These are phyloP conservation scores for Pseudomyrmex dendroicus DNA, from an alignment of 1,140 invertebrate species.

Conservation along the genomic window DNA sequence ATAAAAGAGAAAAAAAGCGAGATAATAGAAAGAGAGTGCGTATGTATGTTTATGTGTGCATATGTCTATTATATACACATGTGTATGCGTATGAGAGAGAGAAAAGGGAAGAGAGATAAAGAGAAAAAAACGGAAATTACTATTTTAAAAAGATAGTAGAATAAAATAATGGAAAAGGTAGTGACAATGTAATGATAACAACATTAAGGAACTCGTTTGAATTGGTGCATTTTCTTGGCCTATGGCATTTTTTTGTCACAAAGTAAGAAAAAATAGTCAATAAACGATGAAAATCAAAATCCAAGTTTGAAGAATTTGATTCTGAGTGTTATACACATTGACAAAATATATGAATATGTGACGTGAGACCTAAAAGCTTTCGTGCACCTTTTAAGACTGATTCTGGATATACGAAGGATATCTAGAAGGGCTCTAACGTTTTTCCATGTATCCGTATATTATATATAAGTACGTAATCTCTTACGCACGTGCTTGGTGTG, in stretches of 20 bases:
- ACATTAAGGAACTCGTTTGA: conserved; percentile 39
- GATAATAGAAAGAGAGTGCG: conserved; percentile 22
- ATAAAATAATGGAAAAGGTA: conserved; percentile 28
- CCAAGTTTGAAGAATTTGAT: neutral
- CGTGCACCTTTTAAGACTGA: conserved; percentile 50
- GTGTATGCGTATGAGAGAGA: conserved; percentile 21
- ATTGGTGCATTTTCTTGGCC: conserved; percentile 63
- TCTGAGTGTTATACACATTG: conserved; percentile 30
- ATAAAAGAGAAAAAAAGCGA: conserved; percentile 37
- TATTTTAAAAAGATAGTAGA: conserved; percentile 57
- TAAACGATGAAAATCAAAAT: conserved; percentile 49
- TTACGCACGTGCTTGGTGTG: conserved; percentile 32
- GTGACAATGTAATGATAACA: conserved; percentile 51
- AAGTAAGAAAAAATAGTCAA: conserved; percentile 33
- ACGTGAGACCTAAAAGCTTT: conserved; percentile 50
- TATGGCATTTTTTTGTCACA: conserved; percentile 52
- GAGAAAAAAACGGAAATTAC: conserved; percentile 48
- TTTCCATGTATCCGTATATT: conserved; percentile 53
- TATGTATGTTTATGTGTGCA: conserved; percentile 5
- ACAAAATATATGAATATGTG: conserved; percentile 20
- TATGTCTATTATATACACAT: conserved; percentile 24
- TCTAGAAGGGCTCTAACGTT: conserved; percentile 53
- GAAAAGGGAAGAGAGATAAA: conserved; percentile 13
- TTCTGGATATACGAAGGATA: conserved; percentile 23
- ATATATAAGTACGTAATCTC: conserved; percentile 46